A percentile compares a stretch with the other conserved stretches of the same genome.
These are phyloP conservation scores for Danio aesculapii DNA, from an alignment of 2,797 vertebrate genomes.

Conservation along the genomic window DNA sequence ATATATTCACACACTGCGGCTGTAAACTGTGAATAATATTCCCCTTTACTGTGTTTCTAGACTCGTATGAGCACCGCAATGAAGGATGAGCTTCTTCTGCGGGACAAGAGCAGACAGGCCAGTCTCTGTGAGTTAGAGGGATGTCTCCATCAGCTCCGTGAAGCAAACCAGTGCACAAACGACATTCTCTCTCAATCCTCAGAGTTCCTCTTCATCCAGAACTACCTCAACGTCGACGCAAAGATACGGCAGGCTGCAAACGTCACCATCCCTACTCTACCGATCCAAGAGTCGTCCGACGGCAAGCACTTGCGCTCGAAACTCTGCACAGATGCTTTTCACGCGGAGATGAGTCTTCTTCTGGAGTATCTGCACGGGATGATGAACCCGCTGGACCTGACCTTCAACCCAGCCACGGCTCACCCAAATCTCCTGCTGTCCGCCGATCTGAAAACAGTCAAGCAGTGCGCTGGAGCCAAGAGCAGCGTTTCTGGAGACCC, in stretches of 20 bases:
- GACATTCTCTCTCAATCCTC: slow-evolving; percentile 68
- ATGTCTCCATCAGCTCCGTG: slow-evolving; percentile 70
- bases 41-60: slow-evolving; percentile 58
- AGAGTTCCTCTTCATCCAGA: slow-evolving; percentile 71
- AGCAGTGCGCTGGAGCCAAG: slow-evolving; percentile 58
- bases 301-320: slow-evolving; percentile 65
- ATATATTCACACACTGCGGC: too few species aligned
- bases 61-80: slow-evolving; percentile 65
- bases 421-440: slow-evolving; percentile 72
- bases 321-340: slow-evolving; percentile 73
- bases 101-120: slow-evolving; percentile 66
- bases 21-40: too few species aligned
- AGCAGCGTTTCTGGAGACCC: slow-evolving; percentile 65
- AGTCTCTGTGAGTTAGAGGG: slow-evolving; percentile 64
- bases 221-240: slow-evolving; percentile 69
- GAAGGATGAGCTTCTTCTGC: slow-evolving; percentile 67
- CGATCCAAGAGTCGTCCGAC: slow-evolving; percentile 60
- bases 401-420: slow-evolving; percentile 70
- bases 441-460: slow-evolving; percentile 72
- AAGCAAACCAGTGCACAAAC: slow-evolving; percentile 61
- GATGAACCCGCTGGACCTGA: slow-evolving; percentile 75
- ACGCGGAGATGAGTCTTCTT: slow-evolving; percentile 67
- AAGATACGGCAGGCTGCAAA: slow-evolving; percentile 64
- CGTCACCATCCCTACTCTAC: slow-evolving; percentile 45
- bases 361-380: slow-evolving; percentile 70